A percentile compares a stretch with the other conserved stretches of the same genome.
Conservation (phyloP, 2,113 vertebrate genomes). For the Grammomys surdaster region DNA sequence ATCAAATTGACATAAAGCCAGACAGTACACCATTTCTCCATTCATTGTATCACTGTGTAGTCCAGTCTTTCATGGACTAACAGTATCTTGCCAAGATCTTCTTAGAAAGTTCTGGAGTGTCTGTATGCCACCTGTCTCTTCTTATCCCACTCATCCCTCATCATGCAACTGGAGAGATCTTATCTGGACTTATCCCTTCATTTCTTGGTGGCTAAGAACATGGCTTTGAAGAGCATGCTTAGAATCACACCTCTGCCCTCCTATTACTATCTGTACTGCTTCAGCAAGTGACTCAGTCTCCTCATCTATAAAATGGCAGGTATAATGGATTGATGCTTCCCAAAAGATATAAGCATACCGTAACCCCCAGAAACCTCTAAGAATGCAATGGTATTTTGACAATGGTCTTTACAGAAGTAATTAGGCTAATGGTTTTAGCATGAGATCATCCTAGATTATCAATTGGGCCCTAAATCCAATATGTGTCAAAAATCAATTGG, state of each 20-base stretch:
- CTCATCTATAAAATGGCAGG: not conserved
- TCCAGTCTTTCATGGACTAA: not conserved
- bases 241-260: not conserved
- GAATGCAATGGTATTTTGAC: not conserved
- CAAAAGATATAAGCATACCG: not conserved
- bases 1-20: not conserved
- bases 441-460: not conserved
- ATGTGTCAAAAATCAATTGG: conserved; percentile 35
- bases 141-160: not conserved
- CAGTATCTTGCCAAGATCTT: not conserved
- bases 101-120: not conserved
- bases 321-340: not conserved
- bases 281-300: not conserved
- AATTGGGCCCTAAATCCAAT: not conserved
- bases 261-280: not conserved
- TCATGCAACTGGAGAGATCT: not conserved
- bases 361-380: not conserved
- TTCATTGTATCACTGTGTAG: not conserved
- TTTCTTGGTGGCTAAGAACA: conserved; percentile 12
- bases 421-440: not conserved
- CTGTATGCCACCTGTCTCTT: not conserved
- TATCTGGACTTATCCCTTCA: not conserved
- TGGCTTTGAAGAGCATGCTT: not conserved
- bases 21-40: not conserved
- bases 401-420: not conserved